phyloP scores from a whole-genome alignment of 2,797 vertebrate genomes.

The Morus bassanus region DNA sequence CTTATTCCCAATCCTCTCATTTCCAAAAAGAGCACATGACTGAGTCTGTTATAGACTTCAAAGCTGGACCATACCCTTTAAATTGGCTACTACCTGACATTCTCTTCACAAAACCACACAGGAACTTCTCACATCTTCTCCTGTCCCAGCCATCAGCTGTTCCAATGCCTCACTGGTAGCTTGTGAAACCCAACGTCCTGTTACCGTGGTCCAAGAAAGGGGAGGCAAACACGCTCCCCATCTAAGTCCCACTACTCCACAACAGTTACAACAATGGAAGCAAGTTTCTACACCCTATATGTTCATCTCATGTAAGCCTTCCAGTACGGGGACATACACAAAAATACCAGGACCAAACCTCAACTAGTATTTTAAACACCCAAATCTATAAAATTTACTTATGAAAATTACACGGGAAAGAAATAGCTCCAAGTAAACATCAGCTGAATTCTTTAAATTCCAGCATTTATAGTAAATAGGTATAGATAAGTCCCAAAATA shows the following conservation, averaged over 20 bases:
- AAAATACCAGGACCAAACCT: neutral
- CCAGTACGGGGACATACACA: neutral
- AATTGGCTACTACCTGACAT: neutral
- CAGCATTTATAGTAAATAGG: neutral
- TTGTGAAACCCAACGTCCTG: fast-evolving
- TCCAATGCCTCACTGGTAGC: neutral
- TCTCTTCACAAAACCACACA: neutral
- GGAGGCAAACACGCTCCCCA: neutral
- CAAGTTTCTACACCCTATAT: fast-evolving
- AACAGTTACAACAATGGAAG: neutral
- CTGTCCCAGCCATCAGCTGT: neutral
- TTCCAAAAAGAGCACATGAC: neutral
- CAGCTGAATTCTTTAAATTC: neutral
- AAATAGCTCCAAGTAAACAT: neutral
- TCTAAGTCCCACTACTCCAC: neutral
- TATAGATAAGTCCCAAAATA: neutral
- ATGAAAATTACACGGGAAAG: neutral
- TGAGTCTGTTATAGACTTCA: neutral
- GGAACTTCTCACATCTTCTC: neutral
- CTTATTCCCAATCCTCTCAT: neutral
- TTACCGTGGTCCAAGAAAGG: fast-evolving
- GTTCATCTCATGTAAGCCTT: neutral
- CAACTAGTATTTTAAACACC: neutral
- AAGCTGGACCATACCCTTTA: neutral
- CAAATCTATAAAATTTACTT: neutral